A percentile compares a stretch with the other conserved stretches of the same genome.
phyloP scores from a whole-genome alignment of 1,140 invertebrate genomes.

The Eumeta japonica region DNA sequence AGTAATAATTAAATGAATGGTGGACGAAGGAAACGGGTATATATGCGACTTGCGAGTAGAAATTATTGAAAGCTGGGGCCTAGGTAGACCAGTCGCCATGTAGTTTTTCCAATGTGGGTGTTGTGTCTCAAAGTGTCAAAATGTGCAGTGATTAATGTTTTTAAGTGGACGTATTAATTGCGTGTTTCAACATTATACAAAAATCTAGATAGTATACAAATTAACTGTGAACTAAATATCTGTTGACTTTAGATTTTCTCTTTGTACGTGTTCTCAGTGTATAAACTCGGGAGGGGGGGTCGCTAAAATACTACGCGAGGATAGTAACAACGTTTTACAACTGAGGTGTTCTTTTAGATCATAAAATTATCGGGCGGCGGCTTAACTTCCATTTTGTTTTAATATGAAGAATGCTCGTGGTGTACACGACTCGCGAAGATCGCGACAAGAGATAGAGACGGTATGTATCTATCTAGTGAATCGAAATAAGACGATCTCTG shows the following conservation, averaged over 20 bases:
- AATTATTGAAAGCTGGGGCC: slow-evolving; percentile 51
- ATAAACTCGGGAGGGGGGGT: slow-evolving; percentile 51
- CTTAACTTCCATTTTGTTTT: slow-evolving; percentile 57
- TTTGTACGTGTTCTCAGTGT: no score
- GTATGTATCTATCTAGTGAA: slow-evolving; percentile 35
- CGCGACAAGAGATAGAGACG: slow-evolving; percentile 51
- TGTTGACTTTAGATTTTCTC: no score
- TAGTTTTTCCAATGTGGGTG: slow-evolving; percentile 58
- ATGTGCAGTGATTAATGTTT: slow-evolving; percentile 55
- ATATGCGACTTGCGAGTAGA: slow-evolving; percentile 54
- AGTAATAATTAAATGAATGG: slow-evolving; percentile 56
- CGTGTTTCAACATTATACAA: slow-evolving; percentile 35
- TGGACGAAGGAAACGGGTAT: slow-evolving; percentile 52
- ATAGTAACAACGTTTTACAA: slow-evolving; percentile 59
- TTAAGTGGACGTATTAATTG: slow-evolving; percentile 45
- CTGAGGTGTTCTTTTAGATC: slow-evolving; percentile 37
- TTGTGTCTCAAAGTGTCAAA: slow-evolving; percentile 56
- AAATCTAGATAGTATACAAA: no score
- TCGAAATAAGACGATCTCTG: slow-evolving; percentile 32
- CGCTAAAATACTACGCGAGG: slow-evolving; percentile 57
- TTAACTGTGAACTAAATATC: no score
- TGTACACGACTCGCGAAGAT: slow-evolving; percentile 45
- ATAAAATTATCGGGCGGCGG: slow-evolving; percentile 45
- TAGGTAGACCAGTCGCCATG: slow-evolving; percentile 54
- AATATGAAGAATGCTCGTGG: slow-evolving; percentile 52